Percentiles rank a stretch among this genome's conserved stretches.
Conservation (phyloP, 2,797 vertebrate genomes). For the Trachops cirrhosus region DNA sequence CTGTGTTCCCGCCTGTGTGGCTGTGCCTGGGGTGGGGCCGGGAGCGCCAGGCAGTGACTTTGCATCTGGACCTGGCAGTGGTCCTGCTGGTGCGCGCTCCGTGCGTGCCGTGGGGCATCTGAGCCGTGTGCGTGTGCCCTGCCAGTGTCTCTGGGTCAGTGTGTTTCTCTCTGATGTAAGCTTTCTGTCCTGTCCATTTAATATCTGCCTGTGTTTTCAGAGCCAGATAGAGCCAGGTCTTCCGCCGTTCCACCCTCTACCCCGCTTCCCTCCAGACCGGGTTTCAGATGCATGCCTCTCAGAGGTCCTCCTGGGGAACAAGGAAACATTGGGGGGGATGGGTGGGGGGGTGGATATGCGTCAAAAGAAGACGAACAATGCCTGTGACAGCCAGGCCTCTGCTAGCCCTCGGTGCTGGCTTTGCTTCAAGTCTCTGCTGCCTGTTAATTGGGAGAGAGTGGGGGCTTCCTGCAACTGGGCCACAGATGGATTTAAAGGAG, state of each 20-base stretch:
- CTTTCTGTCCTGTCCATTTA: not conserved
- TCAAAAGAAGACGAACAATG: slow-evolving; percentile 72
- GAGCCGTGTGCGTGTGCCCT: not conserved
- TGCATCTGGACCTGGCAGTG: not conserved
- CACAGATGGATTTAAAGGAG: slow-evolving; percentile 54
- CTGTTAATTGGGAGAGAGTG: slow-evolving; percentile 60
- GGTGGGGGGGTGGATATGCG: slow-evolving; percentile 66
- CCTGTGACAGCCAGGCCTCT: slow-evolving; percentile 65
- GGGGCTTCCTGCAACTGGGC: slow-evolving; percentile 53
- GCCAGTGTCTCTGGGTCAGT: not conserved
- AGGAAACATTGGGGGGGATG: slow-evolving; percentile 37
- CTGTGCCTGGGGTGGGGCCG: not conserved
- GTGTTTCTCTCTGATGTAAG: not conserved
- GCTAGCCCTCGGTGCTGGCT: slow-evolving; percentile 59
- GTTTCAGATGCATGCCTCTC: slow-evolving; percentile 43
- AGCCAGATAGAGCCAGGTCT: slow-evolving; percentile 2
- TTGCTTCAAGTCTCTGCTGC: slow-evolving; percentile 62
- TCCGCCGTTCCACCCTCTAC: not conserved
- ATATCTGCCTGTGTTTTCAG: not conserved
- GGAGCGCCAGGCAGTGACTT: not conserved
- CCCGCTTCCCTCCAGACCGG: not conserved
- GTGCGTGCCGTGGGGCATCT: not conserved
- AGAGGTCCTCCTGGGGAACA: slow-evolving; percentile 18
- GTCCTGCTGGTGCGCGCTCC: not conserved
- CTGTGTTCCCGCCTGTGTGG: not conserved